Conservation (phyloP, 2,113 vertebrate genomes). For the Neogale vison region DNA sequence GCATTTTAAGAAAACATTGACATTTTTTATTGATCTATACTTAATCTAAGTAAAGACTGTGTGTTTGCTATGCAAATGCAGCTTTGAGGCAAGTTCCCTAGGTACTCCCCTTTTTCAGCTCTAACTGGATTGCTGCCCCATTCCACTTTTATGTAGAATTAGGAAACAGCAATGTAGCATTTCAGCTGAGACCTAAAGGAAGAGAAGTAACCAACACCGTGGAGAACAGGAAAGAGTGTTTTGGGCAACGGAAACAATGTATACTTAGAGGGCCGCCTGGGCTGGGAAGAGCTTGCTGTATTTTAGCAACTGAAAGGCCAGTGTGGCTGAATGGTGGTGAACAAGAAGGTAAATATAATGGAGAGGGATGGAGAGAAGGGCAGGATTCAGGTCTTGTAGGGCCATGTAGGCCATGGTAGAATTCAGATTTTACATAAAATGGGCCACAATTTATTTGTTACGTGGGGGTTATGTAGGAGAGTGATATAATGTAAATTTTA, state of each 20-base stretch:
- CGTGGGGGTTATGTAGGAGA: background rate
- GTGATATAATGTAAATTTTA: background rate
- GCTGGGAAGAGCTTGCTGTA: background rate
- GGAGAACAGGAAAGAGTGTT: background rate
- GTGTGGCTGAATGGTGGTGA: background rate
- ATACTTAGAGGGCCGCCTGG: background rate
- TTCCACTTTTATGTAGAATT: background rate
- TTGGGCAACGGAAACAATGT: background rate
- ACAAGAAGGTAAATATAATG: background rate
- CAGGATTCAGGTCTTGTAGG: background rate
- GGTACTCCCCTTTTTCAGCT: background rate
- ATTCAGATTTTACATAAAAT: slow-evolving; percentile 43
- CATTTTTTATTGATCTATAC: slow-evolving; percentile 38
- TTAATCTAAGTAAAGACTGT: slow-evolving; percentile 50
- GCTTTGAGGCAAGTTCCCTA: slow-evolving; percentile 27
- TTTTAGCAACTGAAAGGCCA: slow-evolving; percentile 26
- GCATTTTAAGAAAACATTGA: slow-evolving; percentile 50
- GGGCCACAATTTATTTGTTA: background rate
- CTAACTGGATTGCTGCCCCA: background rate
- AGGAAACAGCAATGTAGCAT: background rate
- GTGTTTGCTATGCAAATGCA: slow-evolving; percentile 52
- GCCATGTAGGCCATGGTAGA: background rate
- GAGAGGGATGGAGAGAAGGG: background rate
- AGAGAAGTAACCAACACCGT: background rate
- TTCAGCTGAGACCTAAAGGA: background rate